Percentiles rank a stretch among this genome's conserved stretches.
Conservation (phyloP, 2,113 vertebrate species). For the Nothobranchius furzeri region DNA sequence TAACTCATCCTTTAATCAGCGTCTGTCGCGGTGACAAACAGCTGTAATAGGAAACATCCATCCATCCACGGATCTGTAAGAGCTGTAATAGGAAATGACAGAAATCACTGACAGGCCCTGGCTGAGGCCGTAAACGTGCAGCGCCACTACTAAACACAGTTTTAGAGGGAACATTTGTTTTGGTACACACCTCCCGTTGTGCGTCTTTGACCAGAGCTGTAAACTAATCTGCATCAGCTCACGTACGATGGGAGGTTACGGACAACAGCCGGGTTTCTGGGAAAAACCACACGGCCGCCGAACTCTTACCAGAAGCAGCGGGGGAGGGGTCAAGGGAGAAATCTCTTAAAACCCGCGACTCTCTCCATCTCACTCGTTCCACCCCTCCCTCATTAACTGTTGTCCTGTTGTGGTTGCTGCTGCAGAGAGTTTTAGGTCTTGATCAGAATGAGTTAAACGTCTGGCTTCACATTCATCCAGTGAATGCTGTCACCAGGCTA, state of each 20-base stretch:
- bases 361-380: conserved; percentile 36
- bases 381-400: conserved; percentile 29
- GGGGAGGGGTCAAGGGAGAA: conserved; percentile 33
- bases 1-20: conserved; percentile 38
- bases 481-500: conserved; percentile 80
- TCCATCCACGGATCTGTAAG: too few relatives aligned
- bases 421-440: conserved; percentile 38
- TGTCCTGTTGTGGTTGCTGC: conserved; percentile 62
- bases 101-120: conserved; percentile 20
- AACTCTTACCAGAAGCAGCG: conserved; percentile 70
- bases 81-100: conserved; percentile 17
- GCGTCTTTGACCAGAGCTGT: background rate
- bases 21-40: conserved; percentile 43
- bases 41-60: conserved; percentile 36
- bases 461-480: conserved; percentile 59
- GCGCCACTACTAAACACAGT: background rate
- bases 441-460: conserved; percentile 6
- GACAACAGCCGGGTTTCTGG: conserved; percentile 60
- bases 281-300: conserved; percentile 63
- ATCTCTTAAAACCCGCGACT: conserved; percentile 52
- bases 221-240: conserved; percentile 7
- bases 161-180: background rate
- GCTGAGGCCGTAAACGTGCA: conserved; percentile 9
- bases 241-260: conserved; percentile 40
- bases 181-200: background rate